Evolutionary conservation across 2,113 vertebrate genomes (phyloP).

Genomic region (Maccullochella peelii): DNA sequence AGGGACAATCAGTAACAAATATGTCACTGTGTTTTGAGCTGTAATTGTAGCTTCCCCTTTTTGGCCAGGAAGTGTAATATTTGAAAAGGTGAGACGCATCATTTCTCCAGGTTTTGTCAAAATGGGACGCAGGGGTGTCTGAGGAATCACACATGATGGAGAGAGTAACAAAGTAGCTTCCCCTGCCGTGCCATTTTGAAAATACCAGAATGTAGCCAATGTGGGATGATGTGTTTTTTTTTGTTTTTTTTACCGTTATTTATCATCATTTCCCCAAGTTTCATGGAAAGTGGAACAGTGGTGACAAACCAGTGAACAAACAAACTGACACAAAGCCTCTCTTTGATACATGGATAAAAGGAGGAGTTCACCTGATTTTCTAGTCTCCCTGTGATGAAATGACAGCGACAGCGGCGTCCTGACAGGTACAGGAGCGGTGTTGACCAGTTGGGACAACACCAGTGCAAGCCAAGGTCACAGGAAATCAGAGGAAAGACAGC

Average conservation of each 20-base stretch:
- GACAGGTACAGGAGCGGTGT: background rate
- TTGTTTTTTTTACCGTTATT: constrained; percentile 34
- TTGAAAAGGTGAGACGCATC: constrained; percentile 72
- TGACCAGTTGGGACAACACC: constrained; percentile 50
- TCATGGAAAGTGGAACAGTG: constrained; percentile 66
- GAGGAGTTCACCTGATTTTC: constrained; percentile 40
- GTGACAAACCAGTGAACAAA: constrained; percentile 71
- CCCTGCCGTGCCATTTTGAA: constrained; percentile 71
- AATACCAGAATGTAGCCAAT: constrained; percentile 56
- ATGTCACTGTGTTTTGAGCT: constrained; percentile 74
- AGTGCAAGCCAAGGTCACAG: constrained; percentile 63
- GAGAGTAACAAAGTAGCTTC: constrained; percentile 61
- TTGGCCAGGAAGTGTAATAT: constrained; percentile 59
- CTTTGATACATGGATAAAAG: constrained; percentile 52
- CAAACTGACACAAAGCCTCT: constrained; percentile 56
- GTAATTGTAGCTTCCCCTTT: constrained; percentile 69
- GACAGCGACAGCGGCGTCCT: constrained; percentile 4
- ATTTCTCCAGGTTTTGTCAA: constrained; percentile 70
- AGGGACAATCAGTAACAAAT: constrained; percentile 77
- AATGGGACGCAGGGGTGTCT: constrained; percentile 51
- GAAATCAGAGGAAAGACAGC: constrained; percentile 59
- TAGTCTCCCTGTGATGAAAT: constrained; percentile 6
- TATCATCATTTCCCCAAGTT: constrained; percentile 64
- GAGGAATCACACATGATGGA: constrained; percentile 65
- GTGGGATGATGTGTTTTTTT: constrained; percentile 44